Evolutionary conservation across 2,888 invertebrate genomes (phyloP), one percentile per base, ranked within the genome.

Genomic region (Drosophila maculinotata): DNA sequence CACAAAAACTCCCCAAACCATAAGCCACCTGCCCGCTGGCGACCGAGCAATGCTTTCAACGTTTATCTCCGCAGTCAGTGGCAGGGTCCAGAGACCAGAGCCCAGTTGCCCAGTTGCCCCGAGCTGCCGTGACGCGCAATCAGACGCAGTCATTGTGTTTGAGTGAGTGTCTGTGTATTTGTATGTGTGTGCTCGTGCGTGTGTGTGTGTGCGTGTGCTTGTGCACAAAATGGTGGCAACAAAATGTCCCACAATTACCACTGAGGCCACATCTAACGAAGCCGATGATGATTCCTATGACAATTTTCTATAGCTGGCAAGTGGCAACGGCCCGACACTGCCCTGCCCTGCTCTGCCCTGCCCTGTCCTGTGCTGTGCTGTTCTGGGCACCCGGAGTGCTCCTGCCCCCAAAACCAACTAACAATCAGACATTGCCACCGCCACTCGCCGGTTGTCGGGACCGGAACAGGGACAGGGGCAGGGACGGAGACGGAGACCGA

Each of bases 231-330:
- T 73, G 73, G 73, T 89, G 87, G 86, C 88, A 89, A 89, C 89
- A 88, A 89, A 89, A 90, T 89, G 89, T 88, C 89, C 89, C 90
- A 88, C 90, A 90, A 90, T 90, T 90, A 90, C 90, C 89, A 87
- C 89, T 88, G 87, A 89, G 90, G 89, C 90, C 90, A 88, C 90
- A 89, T 89, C 90, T 90, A 90, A 90, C 90, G 90, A 90, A 89
- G 88, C 89, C 89, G 89, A 89, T 89, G 89, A 89, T 89, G 90
- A 89, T 89, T 89, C 89, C 89, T 89, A 89, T 89, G 89, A 88
- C 90, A 89, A 88, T 85, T 87, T 88, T 78, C 80, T 82, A 84
- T 81, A 81, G 79, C 82, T 85, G 86, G 79, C 85, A 85, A 85
- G 82, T 82, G 86, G 85, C 85, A 85, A 66, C 63, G 62, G 62